phyloP scores from a whole-genome alignment of 2,797 vertebrate genomes.

The Staurois parvus region DNA sequence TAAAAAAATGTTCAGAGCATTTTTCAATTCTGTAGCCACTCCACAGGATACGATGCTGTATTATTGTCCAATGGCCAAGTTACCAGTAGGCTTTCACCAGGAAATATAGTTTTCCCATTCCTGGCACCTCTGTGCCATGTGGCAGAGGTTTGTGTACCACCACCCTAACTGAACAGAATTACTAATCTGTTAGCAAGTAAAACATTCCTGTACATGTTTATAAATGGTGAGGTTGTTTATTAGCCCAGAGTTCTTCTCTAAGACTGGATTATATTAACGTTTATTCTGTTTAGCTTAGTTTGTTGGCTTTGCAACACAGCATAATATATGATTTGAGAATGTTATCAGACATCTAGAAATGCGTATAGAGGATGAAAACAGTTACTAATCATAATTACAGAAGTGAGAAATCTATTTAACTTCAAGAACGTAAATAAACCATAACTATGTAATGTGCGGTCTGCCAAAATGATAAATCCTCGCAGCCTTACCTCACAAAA shows the following conservation, averaged over 20 bases:
- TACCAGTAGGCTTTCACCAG: too few relatives aligned
- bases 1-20: too few relatives aligned
- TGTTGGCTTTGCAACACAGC: background rate
- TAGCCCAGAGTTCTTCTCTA: background rate
- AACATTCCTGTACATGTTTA: too few relatives aligned
- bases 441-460: constrained; percentile 41
- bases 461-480: constrained; percentile 57
- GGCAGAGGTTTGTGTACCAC: too few relatives aligned
- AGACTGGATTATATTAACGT: background rate
- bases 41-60: too few relatives aligned
- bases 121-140: too few relatives aligned
- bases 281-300: background rate
- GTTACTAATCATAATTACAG: constrained; percentile 48
- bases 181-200: too few relatives aligned
- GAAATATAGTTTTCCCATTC: too few relatives aligned
- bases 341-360: constrained; percentile 7
- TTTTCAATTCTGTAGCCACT: too few relatives aligned
- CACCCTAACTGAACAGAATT: too few relatives aligned
- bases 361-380: constrained; percentile 19
- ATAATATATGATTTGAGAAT: background rate
- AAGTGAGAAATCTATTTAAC: constrained; percentile 23
- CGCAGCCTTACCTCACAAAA: constrained; percentile 48
- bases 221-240: background rate
- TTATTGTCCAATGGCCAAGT: too few relatives aligned
- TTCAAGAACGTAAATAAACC: constrained; percentile 51